These are phyloP conservation scores for Cheilinus undulatus DNA, from an alignment of 2,113 vertebrate genomes.

Conservation along the genomic window DNA sequence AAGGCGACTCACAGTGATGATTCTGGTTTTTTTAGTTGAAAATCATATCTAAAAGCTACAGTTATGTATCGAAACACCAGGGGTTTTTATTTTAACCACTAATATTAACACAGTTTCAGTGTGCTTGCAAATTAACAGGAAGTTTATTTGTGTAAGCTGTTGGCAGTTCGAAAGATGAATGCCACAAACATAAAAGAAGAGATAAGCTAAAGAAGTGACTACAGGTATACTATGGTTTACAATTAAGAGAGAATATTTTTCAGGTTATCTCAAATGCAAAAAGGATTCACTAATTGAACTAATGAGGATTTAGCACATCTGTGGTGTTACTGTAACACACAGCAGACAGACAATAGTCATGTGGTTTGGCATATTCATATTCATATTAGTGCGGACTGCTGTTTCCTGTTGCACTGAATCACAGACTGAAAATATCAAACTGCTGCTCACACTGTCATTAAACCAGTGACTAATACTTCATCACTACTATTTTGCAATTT, in stretches of 20 bases:
- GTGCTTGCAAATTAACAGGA: too few species aligned
- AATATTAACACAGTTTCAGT: too few species aligned
- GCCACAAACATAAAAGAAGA: too few species aligned
- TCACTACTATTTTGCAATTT: not conserved
- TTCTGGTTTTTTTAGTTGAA: too few species aligned
- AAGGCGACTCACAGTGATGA: too few species aligned
- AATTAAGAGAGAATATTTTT: not conserved
- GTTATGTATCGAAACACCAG: too few species aligned
- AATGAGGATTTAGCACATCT: not conserved
- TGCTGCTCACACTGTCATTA: not conserved
- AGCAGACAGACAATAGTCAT: not conserved
- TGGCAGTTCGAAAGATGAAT: too few species aligned
- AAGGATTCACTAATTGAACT: not conserved
- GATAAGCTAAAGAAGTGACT: too few species aligned
- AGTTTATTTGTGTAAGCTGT: too few species aligned
- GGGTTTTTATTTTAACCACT: too few species aligned
- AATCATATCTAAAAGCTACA: too few species aligned
- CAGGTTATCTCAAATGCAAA: not conserved
- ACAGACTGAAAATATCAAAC: not conserved
- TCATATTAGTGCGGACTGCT: not conserved
- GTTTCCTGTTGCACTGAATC: slow-evolving; percentile 17
- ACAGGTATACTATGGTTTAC: too few species aligned
- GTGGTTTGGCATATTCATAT: not conserved
- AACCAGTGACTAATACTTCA: not conserved
- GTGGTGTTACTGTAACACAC: not conserved